Conservation (phyloP, 2,888 invertebrate genomes). For the Sepiola atlantica region DNA sequence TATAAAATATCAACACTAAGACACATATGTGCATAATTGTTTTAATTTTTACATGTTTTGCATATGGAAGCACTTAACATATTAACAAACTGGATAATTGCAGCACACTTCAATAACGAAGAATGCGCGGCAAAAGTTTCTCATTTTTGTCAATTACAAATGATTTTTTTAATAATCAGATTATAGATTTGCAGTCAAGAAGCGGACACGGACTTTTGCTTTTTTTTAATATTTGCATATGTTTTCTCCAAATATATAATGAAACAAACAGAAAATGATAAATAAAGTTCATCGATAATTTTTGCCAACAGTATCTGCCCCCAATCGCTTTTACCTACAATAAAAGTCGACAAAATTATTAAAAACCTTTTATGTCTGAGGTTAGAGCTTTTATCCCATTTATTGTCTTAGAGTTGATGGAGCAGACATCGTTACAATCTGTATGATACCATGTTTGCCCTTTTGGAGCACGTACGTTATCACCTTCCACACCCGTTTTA, state of each 20-base stretch:
- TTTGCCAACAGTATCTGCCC: background rate
- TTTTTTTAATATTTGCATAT: background rate
- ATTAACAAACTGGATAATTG: background rate
- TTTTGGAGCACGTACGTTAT: too few relatives aligned
- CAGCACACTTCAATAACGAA: background rate
- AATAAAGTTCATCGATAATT: background rate
- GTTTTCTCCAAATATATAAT: background rate
- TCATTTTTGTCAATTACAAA: background rate
- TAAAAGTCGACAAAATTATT: background rate
- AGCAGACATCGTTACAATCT: too few relatives aligned
- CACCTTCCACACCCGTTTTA: too few relatives aligned
- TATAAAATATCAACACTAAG: too few relatives aligned
- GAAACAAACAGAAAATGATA: background rate
- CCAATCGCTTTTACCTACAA: background rate
- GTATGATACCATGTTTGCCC: too few relatives aligned
- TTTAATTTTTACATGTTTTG: background rate
- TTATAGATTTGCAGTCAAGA: background rate
- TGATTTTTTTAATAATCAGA: background rate
- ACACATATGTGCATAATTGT: background rate
- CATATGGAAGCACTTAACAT: background rate
- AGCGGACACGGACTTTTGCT: background rate
- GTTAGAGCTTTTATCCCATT: background rate
- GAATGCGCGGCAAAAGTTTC: background rate
- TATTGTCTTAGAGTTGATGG: too few relatives aligned
- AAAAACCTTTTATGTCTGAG: background rate